Percentiles rank a stretch among this genome's conserved stretches.
Evolutionary conservation across 2,888 invertebrate species (phyloP).

Genomic region (Melanchra persicariae): DNA sequence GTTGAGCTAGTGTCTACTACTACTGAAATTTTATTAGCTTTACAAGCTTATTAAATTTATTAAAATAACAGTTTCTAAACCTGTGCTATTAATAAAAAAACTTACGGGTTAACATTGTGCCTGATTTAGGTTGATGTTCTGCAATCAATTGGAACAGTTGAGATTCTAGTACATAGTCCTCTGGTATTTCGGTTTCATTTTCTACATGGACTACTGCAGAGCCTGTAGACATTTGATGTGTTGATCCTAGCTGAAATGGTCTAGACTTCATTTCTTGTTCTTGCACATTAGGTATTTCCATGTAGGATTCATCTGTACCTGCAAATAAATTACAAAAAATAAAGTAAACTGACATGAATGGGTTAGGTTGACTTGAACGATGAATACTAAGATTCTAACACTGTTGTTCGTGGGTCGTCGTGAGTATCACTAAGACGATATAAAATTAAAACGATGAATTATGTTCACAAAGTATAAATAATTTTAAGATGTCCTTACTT

Average conservation of each 20-base stretch:
- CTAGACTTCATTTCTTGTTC: slow-evolving; percentile 5
- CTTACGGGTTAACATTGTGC: slow-evolving; percentile 2
- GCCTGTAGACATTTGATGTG: slow-evolving; percentile 1
- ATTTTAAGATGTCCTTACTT: background rate
- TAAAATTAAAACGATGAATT: background rate
- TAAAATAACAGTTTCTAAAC: background rate
- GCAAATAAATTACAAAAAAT: slow-evolving; percentile 8
- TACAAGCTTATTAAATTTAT: background rate
- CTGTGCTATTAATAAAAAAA: background rate
- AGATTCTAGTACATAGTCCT: slow-evolving; percentile 4
- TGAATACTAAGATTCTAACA: slow-evolving; percentile 3
- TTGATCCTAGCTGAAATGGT: background rate
- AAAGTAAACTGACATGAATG: slow-evolving; percentile 5
- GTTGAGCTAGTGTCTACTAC: slow-evolving; percentile 1
- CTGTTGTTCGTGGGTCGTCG: slow-evolving; percentile 1
- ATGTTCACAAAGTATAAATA: slow-evolving; percentile 1
- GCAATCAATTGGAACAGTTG: slow-evolving; percentile 6
- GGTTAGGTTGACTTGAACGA: background rate
- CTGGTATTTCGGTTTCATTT: slow-evolving; percentile 5
- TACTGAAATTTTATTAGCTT: slow-evolving; percentile 4
- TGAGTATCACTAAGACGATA: slow-evolving; percentile 3
- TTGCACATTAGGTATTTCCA: slow-evolving; percentile 6
- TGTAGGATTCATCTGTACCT: slow-evolving; percentile 1
- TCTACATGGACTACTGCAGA: slow-evolving; percentile 7
- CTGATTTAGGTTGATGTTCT: too few species aligned